phyloP scores from a whole-genome alignment of 2,888 invertebrate genomes.

The Glaucopsyche alexis region DNA sequence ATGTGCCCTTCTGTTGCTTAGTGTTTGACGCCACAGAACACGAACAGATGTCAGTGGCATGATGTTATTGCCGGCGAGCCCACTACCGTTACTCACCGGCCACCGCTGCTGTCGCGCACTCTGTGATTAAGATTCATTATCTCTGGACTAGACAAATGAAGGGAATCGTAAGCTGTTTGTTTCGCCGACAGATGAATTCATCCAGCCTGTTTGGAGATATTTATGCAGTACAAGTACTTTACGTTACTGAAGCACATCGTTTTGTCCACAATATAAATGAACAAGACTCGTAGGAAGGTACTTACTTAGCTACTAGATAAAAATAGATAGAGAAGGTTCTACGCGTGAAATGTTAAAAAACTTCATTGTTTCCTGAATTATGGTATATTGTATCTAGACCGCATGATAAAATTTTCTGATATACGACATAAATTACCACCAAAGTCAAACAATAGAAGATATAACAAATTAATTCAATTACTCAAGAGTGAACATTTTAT shows the following conservation, averaged over 20 bases:
- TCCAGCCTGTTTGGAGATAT: neutral
- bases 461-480: neutral
- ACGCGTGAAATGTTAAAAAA: no score
- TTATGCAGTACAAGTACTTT: neutral
- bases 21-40: constrained; percentile 38
- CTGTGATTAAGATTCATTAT: constrained; percentile 41
- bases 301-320: no score
- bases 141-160: constrained; percentile 36
- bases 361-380: no score
- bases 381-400: no score
- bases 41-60: constrained; percentile 50
- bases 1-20: neutral
- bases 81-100: constrained; percentile 14
- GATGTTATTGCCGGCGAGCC: constrained; percentile 50
- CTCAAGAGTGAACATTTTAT: neutral
- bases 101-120: constrained; percentile 33
- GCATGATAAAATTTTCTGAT: no score
- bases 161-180: constrained; percentile 33
- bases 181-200: constrained; percentile 14
- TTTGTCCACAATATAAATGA: neutral
- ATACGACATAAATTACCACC: neutral
- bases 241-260: neutral
- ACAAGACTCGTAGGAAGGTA: no score
- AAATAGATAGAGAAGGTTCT: no score
- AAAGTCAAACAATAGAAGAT: neutral